These are phyloP conservation scores for Bubo bubo DNA, from an alignment of 2,113 vertebrate species.

Conservation along the genomic window DNA sequence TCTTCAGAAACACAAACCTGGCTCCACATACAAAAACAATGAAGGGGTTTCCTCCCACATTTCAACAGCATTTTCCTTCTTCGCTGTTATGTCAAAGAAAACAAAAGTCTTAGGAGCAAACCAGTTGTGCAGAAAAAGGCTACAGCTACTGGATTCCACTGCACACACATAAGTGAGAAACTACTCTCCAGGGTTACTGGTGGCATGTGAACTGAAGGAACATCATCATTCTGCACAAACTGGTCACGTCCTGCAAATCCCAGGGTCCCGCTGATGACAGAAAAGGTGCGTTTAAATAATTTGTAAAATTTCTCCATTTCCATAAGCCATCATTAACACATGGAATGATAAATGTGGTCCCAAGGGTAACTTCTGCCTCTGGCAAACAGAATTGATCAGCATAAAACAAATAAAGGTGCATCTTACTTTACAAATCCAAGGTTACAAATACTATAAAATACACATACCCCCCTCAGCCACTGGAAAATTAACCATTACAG, in stretches of 20 bases:
- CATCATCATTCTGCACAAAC: not conserved
- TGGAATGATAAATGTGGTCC: conserved; percentile 36
- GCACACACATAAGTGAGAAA: not conserved
- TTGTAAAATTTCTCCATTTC: not conserved
- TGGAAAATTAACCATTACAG: not conserved
- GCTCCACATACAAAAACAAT: not conserved
- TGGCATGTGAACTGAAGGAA: not conserved
- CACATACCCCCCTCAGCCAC: not conserved
- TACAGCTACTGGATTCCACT: not conserved
- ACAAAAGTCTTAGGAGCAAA: not conserved
- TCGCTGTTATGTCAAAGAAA: not conserved
- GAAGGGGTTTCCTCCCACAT: not conserved
- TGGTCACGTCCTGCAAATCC: not conserved
- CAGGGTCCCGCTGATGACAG: not conserved
- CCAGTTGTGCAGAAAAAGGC: not conserved
- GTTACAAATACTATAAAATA: not conserved
- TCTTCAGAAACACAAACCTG: not conserved
- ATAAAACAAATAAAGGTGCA: not conserved
- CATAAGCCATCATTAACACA: not conserved
- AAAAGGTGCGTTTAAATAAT: not conserved
- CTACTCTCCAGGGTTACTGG: not conserved
- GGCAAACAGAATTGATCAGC: not conserved
- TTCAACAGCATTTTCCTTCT: not conserved
- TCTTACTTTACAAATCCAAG: not conserved
- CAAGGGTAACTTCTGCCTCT: not conserved